These are phyloP conservation scores for Lophius piscatorius DNA, from an alignment of 2,113 vertebrate genomes.

Conservation along the genomic window DNA sequence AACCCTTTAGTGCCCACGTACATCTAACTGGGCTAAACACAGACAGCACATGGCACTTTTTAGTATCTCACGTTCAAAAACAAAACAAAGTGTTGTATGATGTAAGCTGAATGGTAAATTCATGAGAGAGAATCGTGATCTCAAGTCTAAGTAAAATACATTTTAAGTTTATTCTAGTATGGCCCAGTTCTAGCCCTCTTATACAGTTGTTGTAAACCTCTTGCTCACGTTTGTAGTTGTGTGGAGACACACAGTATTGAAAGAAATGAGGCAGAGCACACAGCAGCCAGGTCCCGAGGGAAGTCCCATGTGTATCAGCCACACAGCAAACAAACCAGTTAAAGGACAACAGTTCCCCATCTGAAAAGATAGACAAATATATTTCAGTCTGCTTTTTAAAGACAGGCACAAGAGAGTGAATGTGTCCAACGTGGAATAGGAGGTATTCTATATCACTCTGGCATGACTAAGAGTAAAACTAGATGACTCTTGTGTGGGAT, in stretches of 20 bases:
- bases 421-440: slow-evolving; percentile 28
- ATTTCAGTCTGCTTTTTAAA: slow-evolving; percentile 31
- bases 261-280: slow-evolving; percentile 44
- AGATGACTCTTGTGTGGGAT: slow-evolving; percentile 54
- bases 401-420: slow-evolving; percentile 35
- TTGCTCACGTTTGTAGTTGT: slow-evolving; percentile 26
- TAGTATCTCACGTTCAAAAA: too few species aligned
- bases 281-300: slow-evolving; percentile 33
- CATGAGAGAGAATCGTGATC: too few species aligned
- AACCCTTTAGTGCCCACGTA: too few species aligned
- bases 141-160: too few species aligned
- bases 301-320: slow-evolving; percentile 40
- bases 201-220: slow-evolving; percentile 30
- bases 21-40: too few species aligned
- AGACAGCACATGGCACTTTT: too few species aligned
- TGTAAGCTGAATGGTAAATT: too few species aligned
- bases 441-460: slow-evolving; percentile 45
- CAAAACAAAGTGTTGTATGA: too few species aligned
- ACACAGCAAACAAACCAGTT: slow-evolving; percentile 50
- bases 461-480: slow-evolving; percentile 14
- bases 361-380: slow-evolving; percentile 52
- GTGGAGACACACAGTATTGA: slow-evolving; percentile 36
- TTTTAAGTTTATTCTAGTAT: too few species aligned
- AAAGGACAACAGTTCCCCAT: slow-evolving; percentile 28
- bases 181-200: too few species aligned